Conservation (phyloP, 2,113 vertebrate genomes). For the Gobio gobio region DNA sequence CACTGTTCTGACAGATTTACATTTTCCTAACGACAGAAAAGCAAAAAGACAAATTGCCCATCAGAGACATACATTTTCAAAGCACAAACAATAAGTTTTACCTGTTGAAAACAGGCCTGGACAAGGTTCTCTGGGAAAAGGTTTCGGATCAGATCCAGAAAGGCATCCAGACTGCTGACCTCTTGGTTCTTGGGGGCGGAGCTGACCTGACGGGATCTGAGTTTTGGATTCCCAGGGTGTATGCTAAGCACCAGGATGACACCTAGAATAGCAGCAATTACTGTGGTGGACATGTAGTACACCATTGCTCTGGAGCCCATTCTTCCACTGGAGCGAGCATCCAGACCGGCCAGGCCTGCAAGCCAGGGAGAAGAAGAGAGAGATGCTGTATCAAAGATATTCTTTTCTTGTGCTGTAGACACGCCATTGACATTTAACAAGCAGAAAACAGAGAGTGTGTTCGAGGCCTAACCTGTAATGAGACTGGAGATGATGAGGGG, state of each 20-base stretch:
- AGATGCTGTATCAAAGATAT: neutral
- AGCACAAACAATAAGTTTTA: slow-evolving; percentile 54
- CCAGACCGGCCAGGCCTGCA: slow-evolving; percentile 82
- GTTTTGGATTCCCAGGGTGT: slow-evolving; percentile 84
- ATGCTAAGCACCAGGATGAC: slow-evolving; percentile 84
- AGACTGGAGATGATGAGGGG: slow-evolving; percentile 87
- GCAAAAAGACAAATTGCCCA: neutral
- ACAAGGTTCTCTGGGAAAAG: slow-evolving; percentile 86
- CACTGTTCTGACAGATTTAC: neutral
- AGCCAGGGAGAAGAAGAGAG: neutral
- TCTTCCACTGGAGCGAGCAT: slow-evolving; percentile 82
- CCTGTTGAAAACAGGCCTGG: slow-evolving; percentile 85
- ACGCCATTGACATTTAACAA: neutral
- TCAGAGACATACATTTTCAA: no score
- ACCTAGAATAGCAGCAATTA: slow-evolving; percentile 80
- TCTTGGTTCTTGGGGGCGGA: slow-evolving; percentile 69
- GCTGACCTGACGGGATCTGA: slow-evolving; percentile 58
- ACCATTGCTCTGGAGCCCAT: slow-evolving; percentile 85
- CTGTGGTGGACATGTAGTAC: slow-evolving; percentile 84
- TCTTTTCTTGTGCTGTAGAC: neutral
- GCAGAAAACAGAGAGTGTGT: neutral
- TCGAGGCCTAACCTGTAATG: slow-evolving; percentile 76
- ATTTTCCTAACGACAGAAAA: neutral
- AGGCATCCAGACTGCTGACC: slow-evolving; percentile 84
- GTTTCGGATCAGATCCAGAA: slow-evolving; percentile 84